Evolutionary conservation across 64 coral and sea anemone species (phyloP), one percentile per base, ranked within the genome.

Genomic region (Stichodactyla mertensii): DNA sequence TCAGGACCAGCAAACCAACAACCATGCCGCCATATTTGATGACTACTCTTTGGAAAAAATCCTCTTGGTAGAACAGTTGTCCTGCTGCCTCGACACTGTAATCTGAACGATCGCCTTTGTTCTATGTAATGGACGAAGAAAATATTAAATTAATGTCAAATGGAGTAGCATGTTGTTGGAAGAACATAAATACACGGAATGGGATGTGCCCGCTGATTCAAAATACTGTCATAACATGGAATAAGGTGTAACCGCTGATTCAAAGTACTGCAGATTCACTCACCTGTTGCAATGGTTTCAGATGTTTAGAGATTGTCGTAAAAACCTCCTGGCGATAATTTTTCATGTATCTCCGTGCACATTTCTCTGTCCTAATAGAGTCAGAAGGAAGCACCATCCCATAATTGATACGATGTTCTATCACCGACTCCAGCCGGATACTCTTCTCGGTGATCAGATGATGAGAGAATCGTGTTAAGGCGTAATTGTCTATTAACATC

Each of bases 291-390:
- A 92, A 84, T 20, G 94, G 91, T 77, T 61, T 87, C 12, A 96
- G 78, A 20, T 93, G 88, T 23, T 92, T 89, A 11, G 91, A 87
- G n/a, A 96, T 96, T 14, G 83, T 78, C 5, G 89, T 87, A 93
- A 96, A 96, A 16, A 93, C 86, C 61, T 96, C 94, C n/a, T 96
- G 91, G 28, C 91, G 88, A 84, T 85, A 96, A 80, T 96, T 96
- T 31, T 85, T 92, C 85, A 96, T 74, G 69, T 92, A 96, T 18
- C 85, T 86, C 18, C 85, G 88, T 9, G 90, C 91, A 61, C 94
- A 96, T 6, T 79, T 82, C 28, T 86, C 86, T 1, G 94, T 90
- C 12, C 64, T 87, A 26, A 74, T 74, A 0, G 87, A 86, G 5
- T 87, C 85, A 55, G 94, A 89, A 7, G 94, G 91, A 10, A 96